Conservation (phyloP, 2,113 vertebrate genomes). For the Dromiciops gliroides region DNA sequence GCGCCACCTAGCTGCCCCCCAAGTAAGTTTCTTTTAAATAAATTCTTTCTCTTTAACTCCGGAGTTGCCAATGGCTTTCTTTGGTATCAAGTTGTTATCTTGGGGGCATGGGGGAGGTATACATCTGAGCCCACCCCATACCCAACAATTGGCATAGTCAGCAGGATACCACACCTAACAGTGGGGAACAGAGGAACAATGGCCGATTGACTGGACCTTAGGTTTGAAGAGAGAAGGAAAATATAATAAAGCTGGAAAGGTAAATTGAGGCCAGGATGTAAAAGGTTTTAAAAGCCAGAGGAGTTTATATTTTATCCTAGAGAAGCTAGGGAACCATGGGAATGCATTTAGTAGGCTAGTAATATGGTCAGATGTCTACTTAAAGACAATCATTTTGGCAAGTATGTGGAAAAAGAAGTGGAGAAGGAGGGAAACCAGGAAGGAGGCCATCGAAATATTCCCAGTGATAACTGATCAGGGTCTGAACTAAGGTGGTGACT, state of each 20-base stretch:
- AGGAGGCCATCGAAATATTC: no score
- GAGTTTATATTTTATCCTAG: not conserved
- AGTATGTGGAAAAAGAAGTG: not conserved
- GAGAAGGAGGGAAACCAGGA: not conserved
- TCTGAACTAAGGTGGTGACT: not conserved
- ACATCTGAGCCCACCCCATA: no score
- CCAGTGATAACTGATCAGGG: not conserved
- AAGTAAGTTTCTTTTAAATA: no score
- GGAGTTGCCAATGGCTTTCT: no score
- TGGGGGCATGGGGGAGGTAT: no score
- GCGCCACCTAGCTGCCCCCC: no score
- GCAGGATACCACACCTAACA: no score
- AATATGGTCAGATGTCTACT: not conserved
- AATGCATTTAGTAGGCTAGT: not conserved
- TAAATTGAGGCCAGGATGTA: not conserved
- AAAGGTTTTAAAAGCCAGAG: not conserved
- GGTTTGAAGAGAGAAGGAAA: not conserved
- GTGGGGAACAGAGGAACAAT: not conserved
- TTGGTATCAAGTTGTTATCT: no score
- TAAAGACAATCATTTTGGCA: not conserved
- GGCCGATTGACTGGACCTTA: not conserved
- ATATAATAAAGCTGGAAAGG: not conserved
- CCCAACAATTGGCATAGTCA: no score
- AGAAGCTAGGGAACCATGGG: not conserved
- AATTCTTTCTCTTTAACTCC: no score